Conservation (phyloP, 2,888 invertebrate genomes). For the Tinea trinotella region DNA sequence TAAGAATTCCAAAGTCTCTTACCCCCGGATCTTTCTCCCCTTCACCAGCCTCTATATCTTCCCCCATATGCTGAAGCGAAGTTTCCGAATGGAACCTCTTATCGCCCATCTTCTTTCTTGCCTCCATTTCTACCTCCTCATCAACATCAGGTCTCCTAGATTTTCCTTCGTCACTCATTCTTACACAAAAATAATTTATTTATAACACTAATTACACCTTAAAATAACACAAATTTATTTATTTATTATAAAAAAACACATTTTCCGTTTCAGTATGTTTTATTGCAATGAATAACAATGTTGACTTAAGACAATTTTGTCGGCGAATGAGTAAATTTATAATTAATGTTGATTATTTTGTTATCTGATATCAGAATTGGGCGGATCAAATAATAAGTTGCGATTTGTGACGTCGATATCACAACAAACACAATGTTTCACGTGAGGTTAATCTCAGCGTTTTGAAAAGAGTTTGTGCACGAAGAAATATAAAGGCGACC, state of each 20-base stretch:
- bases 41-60: slow-evolving; percentile 31
- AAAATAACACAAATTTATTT: not conserved
- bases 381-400: slow-evolving; percentile 32
- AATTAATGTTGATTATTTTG: slow-evolving; percentile 24
- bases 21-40: slow-evolving; percentile 47
- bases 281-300: not conserved
- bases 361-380: slow-evolving; percentile 42
- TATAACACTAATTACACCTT: not conserved
- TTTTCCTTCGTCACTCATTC: slow-evolving; percentile 16
- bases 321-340: slow-evolving; percentile 10
- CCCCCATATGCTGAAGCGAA: slow-evolving; percentile 48
- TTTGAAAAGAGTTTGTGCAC: slow-evolving; percentile 16
- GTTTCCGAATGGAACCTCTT: slow-evolving; percentile 61
- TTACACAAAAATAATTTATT: not conserved
- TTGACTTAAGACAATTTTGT: slow-evolving; percentile 3
- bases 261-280: not conserved
- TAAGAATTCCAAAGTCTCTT: no score
- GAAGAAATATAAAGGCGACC: no score
- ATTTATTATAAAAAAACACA: not conserved
- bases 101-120: slow-evolving; percentile 40
- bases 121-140: slow-evolving; percentile 21
- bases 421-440: slow-evolving; percentile 6
- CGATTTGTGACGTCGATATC: slow-evolving; percentile 15
- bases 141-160: not conserved
- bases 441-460: not conserved